Evolutionary conservation across 2,888 invertebrate genomes (phyloP).

Genomic region (Incurvaria masculella): DNA sequence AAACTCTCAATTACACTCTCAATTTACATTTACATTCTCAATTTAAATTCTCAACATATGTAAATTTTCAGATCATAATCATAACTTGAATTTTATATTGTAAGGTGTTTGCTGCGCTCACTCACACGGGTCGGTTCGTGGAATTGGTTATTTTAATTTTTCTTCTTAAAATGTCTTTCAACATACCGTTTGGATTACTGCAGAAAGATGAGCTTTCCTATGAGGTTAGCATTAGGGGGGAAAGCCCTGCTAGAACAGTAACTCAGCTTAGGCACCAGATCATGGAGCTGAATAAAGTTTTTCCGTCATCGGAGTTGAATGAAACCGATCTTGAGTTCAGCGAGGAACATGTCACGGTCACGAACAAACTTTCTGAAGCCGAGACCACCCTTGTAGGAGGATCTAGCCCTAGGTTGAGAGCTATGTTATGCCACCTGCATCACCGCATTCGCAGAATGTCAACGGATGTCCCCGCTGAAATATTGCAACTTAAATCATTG

Average conservation of each 20-base stretch:
- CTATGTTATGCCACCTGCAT: neutral
- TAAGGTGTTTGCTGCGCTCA: no score
- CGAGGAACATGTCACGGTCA: neutral
- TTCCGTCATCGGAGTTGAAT: neutral
- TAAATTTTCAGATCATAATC: no score
- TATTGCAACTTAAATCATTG: no score
- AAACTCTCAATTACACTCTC: no score
- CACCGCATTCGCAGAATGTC: neutral
- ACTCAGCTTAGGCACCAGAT: neutral
- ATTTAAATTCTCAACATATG: no score
- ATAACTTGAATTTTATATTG: no score
- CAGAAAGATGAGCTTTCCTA: neutral
- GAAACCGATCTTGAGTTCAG: neutral
- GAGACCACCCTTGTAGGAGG: neutral
- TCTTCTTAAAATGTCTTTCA: neutral
- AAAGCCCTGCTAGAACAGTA: neutral
- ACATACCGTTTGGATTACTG: neutral
- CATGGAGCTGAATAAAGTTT: neutral
- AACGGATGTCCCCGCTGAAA: neutral
- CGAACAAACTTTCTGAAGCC: neutral
- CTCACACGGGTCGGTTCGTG: no score
- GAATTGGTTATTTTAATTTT: no score
- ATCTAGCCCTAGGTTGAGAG: neutral
- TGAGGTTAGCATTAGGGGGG: neutral
- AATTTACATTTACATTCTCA: no score